A percentile compares a stretch with the other conserved stretches of the same genome.
phyloP scores from a whole-genome alignment of 2,888 invertebrate genomes.

The Oxytorus armatus region DNA sequence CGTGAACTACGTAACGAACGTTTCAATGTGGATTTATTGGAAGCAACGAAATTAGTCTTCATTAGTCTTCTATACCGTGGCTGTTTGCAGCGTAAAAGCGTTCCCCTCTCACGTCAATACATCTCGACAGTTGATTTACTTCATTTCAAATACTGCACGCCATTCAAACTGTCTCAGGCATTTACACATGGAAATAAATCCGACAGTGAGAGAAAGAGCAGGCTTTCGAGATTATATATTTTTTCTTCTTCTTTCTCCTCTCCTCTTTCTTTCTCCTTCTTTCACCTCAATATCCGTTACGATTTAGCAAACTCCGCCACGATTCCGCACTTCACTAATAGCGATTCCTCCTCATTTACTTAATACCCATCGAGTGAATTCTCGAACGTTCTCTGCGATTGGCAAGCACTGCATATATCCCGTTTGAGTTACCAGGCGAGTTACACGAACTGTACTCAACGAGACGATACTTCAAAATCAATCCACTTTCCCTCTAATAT shows the following conservation, averaged over 20 bases:
- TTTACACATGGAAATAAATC: slow-evolving; percentile 35
- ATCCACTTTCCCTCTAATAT: neutral
- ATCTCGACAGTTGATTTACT: slow-evolving; percentile 13
- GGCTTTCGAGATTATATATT: slow-evolving; percentile 2
- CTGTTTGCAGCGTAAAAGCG: neutral
- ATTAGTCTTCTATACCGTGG: slow-evolving; percentile 7
- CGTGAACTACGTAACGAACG: slow-evolving; percentile 4
- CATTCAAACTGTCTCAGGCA: neutral
- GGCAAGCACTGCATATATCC: neutral
- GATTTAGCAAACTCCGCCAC: slow-evolving; percentile 9
- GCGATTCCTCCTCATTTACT: neutral
- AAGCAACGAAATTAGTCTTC: slow-evolving; percentile 47
- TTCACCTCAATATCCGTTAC: slow-evolving; percentile 1
- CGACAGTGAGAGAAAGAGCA: slow-evolving; percentile 7
- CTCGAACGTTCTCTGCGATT: neutral
- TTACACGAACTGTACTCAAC: neutral
- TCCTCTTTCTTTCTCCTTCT: neutral
- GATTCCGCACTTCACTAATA: neutral
- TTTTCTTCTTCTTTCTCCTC: neutral
- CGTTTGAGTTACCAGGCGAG: neutral
- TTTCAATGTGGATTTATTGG: slow-evolving; percentile 33
- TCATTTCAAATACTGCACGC: slow-evolving; percentile 17
- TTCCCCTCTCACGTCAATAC: neutral
- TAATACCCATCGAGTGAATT: neutral
- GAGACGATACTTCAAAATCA: neutral